Evolutionary conservation across 2,113 vertebrate genomes (phyloP), one percentile per base, ranked within the genome.

Genomic region (Vicugna pacos): DNA sequence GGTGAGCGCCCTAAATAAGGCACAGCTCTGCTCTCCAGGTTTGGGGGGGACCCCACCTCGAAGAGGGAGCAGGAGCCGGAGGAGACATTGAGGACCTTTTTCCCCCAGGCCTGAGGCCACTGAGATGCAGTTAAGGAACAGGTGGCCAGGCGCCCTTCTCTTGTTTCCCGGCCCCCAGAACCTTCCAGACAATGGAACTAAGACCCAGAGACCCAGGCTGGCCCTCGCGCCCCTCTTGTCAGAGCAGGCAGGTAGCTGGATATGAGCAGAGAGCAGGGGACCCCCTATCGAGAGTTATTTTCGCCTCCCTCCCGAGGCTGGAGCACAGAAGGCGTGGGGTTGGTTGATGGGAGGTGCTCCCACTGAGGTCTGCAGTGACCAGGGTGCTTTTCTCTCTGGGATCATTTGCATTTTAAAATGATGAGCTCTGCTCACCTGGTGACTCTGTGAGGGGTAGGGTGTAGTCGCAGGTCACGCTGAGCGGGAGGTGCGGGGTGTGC

Each of bases 21-120:
- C 60, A 16, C 32, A 64, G 52, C 2, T 22, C 22, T 50, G 3
- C 15, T 54, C 3, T 54, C 32, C 32, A 48, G 20, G 48, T 38
- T 38, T 38, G 38, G 38, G 38, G 38, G 38, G 38, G 38, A 70
- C 2, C 32, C 13, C 10, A 10, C 15, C 28, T 87, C 7, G 38
- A 60, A 92, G 75, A 52, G 10, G 42, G 22, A 56, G 7, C 14
- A 28, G 62, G 22, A 19, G 1, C 50, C 15, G 19, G 3, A 28
- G 20, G 52, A 69, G 3, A 7, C 13, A 2, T 24, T 38, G 8
- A 26, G 19, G 20, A 16, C 5, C 5, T 5, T 14, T 19, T 52
- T 3, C 0, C 12, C 6, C 16, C 2, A 32, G 28, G 15, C 24
- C 2, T 4, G 15, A 67, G 48, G 13, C 58, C 9, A 10, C 5